Base-by-base conservation (phyloP, 2,888 invertebrate species). In the Melieria picta region DNA sequence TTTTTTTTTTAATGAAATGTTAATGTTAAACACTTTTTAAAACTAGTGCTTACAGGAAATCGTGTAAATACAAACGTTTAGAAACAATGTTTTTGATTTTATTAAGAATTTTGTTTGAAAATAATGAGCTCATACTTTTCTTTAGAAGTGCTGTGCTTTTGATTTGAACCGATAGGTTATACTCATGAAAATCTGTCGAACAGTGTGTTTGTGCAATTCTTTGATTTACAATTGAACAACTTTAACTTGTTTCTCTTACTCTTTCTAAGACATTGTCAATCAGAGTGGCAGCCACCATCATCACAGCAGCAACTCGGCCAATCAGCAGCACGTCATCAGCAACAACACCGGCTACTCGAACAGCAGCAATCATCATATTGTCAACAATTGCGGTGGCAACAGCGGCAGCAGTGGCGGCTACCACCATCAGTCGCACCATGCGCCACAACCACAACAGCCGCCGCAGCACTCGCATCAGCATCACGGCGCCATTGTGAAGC, bases 401-500 rank as follows among this genome's bases (percentile, higher is more conserved):
- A 74, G 70, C 76, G 80, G 77, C 75, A 78, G 52, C 76, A 79
- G 68, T 65, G 77, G 70, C 75, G 80, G 68, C 60, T 76, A 78
- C 65, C 80, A 81, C 63, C 81, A 81, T 68, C 81, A 83, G 67
- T 74, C 76, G 65, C 70, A 71, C 48, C 69, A 70, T 63, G 58
- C 68, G 13, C 73, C 74, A 68, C 76, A 80, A 10, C 57, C 69
- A 0, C 77, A 76, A 48, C 77, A 75, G 57, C 57, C 67, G 5
- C 71, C 71, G 46, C 77, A 74, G 45, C 72, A 71, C 46, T 71
- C 73, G 30, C 75, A 84, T 70, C 76, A 79, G 66, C 73, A 77
- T 72, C 81, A 81, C 71, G 80, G 79, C 71, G 78, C 80, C 43
- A 79, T 81, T 72, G 81, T 86, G 50, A 86, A 86, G 76, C 85